Conservation (phyloP, 2,797 vertebrate species). For the Gouania willdenowi region DNA sequence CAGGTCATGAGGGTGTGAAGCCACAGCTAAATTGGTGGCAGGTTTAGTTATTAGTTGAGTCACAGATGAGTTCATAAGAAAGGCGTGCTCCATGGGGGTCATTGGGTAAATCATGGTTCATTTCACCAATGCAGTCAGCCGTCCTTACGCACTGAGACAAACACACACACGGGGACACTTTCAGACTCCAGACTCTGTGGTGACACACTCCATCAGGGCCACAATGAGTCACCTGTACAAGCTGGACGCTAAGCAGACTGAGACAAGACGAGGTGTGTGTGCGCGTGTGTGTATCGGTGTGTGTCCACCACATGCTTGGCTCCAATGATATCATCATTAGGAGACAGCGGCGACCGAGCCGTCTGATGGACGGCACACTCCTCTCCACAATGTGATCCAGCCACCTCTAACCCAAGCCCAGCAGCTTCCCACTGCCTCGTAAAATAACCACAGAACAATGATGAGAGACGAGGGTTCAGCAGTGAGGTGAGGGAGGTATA, state of each 20-base stretch:
- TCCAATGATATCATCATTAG: conserved; percentile 71
- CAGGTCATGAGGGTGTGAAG: conserved; percentile 41
- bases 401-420: conserved; percentile 36
- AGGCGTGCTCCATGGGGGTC: conserved; percentile 46
- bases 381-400: conserved; percentile 45
- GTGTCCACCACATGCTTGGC: conserved; percentile 47
- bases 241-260: conserved; percentile 64
- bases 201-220: conserved; percentile 68
- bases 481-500: conserved; percentile 13
- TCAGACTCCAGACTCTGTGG: conserved; percentile 57
- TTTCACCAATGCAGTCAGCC: conserved; percentile 35
- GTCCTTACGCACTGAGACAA: conserved; percentile 35
- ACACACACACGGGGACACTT: conserved; percentile 52
- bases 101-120: conserved; percentile 55
- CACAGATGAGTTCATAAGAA: conserved; percentile 65
- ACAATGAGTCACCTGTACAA: conserved; percentile 72
- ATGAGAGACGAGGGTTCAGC: too few relatives aligned
- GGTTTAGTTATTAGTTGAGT: conserved; percentile 69
- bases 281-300: conserved; percentile 19
- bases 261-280: conserved; percentile 46
- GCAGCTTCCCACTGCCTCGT: conserved; percentile 46
- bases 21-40: conserved; percentile 56
- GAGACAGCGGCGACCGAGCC: conserved; percentile 49
- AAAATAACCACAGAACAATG: conserved; percentile 50
- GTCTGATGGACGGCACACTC: conserved; percentile 72